phyloP scores from a whole-genome alignment of 2,113 vertebrate genomes.

The Tupaia tana region DNA sequence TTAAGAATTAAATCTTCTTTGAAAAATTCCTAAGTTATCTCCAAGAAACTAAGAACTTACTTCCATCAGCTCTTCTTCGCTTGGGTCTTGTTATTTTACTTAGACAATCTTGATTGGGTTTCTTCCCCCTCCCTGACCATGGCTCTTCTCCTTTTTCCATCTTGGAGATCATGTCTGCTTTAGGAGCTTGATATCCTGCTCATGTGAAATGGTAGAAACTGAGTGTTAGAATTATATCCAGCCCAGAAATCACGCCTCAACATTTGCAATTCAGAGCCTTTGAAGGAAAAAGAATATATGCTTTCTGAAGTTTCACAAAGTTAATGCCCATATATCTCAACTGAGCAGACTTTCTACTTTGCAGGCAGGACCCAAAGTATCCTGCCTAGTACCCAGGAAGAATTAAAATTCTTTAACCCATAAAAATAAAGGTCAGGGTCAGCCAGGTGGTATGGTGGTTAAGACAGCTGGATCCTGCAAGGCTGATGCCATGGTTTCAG shows the following conservation, averaged over 20 bases:
- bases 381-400: background rate
- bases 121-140: constrained; percentile 15
- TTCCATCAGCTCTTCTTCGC: constrained; percentile 26
- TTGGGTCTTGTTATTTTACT: constrained; percentile 25
- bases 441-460: too few species aligned
- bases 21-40: constrained; percentile 38
- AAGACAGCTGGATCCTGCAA: too few species aligned
- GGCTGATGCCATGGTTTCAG: too few species aligned
- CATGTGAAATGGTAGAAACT: constrained; percentile 39
- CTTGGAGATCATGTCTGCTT: constrained; percentile 62
- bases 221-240: constrained; percentile 36
- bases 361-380: background rate
- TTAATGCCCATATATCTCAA: background rate
- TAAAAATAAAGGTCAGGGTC: background rate
- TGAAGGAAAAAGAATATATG: background rate
- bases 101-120: background rate
- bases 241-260: background rate
- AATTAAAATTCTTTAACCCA: background rate
- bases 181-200: constrained; percentile 61
- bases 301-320: constrained; percentile 31
- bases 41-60: constrained; percentile 57
- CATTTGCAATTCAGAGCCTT: background rate
- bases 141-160: constrained; percentile 67
- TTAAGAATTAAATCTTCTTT: constrained; percentile 46
- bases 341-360: background rate